phyloP scores from a whole-genome alignment of 1,140 invertebrate genomes.

The Druon quercuslanigerum region DNA sequence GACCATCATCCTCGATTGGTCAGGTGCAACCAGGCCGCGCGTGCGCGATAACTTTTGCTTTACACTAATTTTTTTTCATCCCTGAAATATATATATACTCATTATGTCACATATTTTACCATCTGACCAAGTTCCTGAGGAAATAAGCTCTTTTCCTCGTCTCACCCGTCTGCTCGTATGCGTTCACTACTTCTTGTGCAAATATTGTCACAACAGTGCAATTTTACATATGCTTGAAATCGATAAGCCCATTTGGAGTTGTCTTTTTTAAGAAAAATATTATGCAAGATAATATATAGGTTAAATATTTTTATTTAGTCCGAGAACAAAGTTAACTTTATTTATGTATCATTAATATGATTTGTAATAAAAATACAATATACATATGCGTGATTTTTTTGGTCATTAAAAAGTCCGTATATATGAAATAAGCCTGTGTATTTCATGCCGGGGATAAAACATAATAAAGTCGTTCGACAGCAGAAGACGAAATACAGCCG shows the following conservation, averaged over 20 bases:
- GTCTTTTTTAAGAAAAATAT: not conserved
- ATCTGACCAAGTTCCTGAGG: not conserved
- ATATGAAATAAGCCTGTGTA: too few relatives aligned
- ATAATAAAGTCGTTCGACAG: not conserved
- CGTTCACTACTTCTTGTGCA: not conserved
- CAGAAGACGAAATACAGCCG: constrained; percentile 6
- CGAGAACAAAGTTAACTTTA: too few relatives aligned
- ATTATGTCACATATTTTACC: not conserved
- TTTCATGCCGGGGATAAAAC: too few relatives aligned
- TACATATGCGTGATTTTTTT: too few relatives aligned
- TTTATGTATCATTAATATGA: too few relatives aligned
- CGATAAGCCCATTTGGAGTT: not conserved
- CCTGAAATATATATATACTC: not conserved
- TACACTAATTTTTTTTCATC: not conserved
- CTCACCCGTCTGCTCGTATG: not conserved
- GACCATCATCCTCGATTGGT: constrained; percentile 21
- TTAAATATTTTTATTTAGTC: too few relatives aligned
- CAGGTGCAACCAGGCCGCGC: constrained; percentile 24
- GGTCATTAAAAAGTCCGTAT: too few relatives aligned
- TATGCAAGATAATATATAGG: too few relatives aligned
- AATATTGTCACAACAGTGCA: constrained; percentile 11
- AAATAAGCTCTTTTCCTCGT: constrained; percentile 19
- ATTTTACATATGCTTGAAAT: constrained; percentile 1
- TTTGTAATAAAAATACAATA: too few relatives aligned
- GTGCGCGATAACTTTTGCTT: constrained; percentile 15